Evolutionary conservation across 2,888 invertebrate species (phyloP).

Genomic region (Lithosia quadra): DNA sequence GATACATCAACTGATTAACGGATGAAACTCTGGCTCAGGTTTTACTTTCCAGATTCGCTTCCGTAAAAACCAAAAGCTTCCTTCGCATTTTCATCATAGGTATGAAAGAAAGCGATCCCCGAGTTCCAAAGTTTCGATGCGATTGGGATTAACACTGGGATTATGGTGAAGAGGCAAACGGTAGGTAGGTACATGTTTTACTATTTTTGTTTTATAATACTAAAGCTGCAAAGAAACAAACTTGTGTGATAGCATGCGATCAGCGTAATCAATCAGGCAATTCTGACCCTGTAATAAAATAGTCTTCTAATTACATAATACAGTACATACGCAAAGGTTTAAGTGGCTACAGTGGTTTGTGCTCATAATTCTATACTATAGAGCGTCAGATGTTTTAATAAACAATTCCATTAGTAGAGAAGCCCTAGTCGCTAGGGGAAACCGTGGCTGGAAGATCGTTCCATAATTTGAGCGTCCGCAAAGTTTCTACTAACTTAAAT

Average conservation of each 20-base stretch:
- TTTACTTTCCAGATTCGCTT: neutral
- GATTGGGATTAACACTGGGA: neutral
- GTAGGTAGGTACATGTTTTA: neutral
- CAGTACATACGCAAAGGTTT: neutral
- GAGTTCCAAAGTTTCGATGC: neutral
- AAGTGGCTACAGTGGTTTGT: neutral
- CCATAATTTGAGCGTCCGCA: too few relatives aligned
- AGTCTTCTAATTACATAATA: neutral
- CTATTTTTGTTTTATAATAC: neutral
- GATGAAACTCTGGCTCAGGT: neutral
- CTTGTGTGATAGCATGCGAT: neutral
- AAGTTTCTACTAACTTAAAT: too few relatives aligned
- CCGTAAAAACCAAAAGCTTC: neutral
- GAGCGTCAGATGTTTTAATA: neutral
- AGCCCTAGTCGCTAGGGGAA: neutral
- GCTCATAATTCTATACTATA: neutral
- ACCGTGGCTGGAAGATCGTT: neutral
- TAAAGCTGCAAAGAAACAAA: neutral
- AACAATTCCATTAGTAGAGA: neutral
- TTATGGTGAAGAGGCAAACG: neutral
- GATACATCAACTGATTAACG: neutral
- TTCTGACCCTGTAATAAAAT: neutral
- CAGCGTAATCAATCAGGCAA: neutral
- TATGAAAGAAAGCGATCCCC: neutral
- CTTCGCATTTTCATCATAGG: neutral